These are phyloP conservation scores for Tenebrosternarchus preto DNA, from an alignment of 2,113 vertebrate genomes.

Conservation along the genomic window DNA sequence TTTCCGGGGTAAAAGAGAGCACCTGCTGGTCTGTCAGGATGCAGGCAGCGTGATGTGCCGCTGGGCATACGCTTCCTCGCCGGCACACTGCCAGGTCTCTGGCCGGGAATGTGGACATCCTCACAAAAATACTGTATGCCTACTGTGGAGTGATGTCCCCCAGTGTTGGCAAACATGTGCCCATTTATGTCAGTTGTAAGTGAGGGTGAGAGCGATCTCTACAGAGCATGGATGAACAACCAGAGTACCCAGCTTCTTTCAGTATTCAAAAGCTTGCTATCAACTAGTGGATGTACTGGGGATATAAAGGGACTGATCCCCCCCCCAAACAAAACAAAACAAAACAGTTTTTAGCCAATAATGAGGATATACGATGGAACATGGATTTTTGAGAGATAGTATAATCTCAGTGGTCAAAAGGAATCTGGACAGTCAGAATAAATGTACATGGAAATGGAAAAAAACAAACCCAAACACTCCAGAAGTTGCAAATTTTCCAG, in stretches of 20 bases:
- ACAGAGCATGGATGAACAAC: background rate
- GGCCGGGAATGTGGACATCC: too few species aligned
- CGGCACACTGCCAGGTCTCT: background rate
- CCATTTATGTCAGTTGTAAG: background rate
- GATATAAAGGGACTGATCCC: background rate
- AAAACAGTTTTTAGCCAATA: background rate
- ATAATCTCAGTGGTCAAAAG: background rate
- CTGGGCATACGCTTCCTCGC: background rate
- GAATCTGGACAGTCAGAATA: too few species aligned
- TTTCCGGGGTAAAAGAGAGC: slow-evolving; percentile 15
- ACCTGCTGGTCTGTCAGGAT: slow-evolving; percentile 9
- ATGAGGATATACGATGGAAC: background rate
- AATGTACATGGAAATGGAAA: background rate
- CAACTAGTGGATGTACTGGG: background rate
- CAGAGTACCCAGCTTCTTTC: background rate
- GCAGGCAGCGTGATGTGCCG: background rate
- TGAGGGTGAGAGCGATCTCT: background rate
- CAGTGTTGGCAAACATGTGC: too few species aligned
- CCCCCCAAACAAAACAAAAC: too few species aligned
- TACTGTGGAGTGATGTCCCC: too few species aligned
- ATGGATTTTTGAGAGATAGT: background rate
- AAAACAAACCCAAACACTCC: background rate
- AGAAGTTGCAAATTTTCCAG: background rate
- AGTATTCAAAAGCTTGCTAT: background rate
- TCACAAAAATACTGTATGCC: too few species aligned